Base-by-base conservation (phyloP, 2,888 invertebrate species). In the Cerastis rubricosa region DNA sequence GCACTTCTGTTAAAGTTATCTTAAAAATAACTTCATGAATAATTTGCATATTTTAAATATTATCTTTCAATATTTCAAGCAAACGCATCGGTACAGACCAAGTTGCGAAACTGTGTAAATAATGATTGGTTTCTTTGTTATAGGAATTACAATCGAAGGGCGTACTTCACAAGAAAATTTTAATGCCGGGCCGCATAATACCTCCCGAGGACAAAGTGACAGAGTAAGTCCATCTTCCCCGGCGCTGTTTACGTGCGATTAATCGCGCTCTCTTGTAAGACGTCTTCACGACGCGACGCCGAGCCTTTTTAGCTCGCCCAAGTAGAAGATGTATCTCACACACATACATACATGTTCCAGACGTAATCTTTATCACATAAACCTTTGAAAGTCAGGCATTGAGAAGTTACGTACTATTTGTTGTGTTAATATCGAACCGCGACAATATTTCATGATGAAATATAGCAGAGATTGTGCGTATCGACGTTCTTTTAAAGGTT, bases 141-240 rank as follows among this genome's bases (percentile, higher is more conserved):
- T 90, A 96, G 96, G 95, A 94, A 59, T 91, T 96, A 75, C 80
- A 89, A 84, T 83, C 87, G 74, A 94, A 93, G 64, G 96, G 96
- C 71, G 88, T 96, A 78, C 85, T 89, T 61, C 90, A 96, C 90
- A 94, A 91, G 93, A 96, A 96, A 92, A 94, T 96, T 82, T 91
- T 94, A 67, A 93, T 96, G 89, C 95, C 95, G 25, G 96, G 96
- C 77, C 95, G 95, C 80, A 88, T 94, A 75, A 90, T 96, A 89
- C 96, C 96, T 77, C 94, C 96, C 12, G 92, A 94, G 88, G 72
- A 87, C 76, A 93, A 91, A 90, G 95, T 96, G 74, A 89, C 75
- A 84, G 90, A 94, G 96, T 96, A 93, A 95, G 96, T 96, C 80
- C 79, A 87, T 84, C 85, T 87, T 88, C 77, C 77, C 80, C 64